Evolutionary conservation across 2,797 vertebrate species (phyloP), one percentile per base, ranked within the genome.

Genomic region (Pseudocheirus occidentalis): DNA sequence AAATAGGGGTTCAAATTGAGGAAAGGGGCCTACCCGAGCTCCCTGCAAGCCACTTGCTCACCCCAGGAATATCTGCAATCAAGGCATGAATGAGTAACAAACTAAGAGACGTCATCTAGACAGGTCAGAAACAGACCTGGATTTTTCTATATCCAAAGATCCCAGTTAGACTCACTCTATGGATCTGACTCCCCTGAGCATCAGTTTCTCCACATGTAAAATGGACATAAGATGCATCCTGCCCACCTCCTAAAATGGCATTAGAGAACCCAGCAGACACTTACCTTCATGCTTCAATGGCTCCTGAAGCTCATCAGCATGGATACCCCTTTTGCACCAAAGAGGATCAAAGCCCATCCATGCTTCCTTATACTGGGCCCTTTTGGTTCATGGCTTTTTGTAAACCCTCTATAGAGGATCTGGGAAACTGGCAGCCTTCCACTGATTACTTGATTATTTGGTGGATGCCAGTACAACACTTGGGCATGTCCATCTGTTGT

Each of bases 151-250:
- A 55, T 27, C 73, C 62, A 90, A 66, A 96, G 93, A 27, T 58
- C 57, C 92, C 93, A 96, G 31, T 54, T 95, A 94, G 92, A 34
- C 89, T 91, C 73, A 1, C 91, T 92, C 91, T 59, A 1, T 31
- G 57, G 91, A 95, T 89, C 62, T 16, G 21, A 40, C 11, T 52
- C 57, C 62, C 52, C 52, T 34, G 10, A 90, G n/a, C 54, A 55
- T 55, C 94, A 97, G 93, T 96, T 97, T 95, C 89, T 96, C 92
- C 87, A 62, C 13, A 93, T 46, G 40, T 10, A 87, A 50, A 87
- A 50, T 87, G 73, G 40, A 4, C 24, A 50, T 50, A 87, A 87
- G 73, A 12, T 87, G 3, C 11, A 87, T 4, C 4, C 73, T 46
- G 73, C 40, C 73, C 40, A 87, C 40, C 24, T 87, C 73, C 73